Evolutionary conservation across 2,113 vertebrate genomes (phyloP).

Genomic region (Lagopus leucura): DNA sequence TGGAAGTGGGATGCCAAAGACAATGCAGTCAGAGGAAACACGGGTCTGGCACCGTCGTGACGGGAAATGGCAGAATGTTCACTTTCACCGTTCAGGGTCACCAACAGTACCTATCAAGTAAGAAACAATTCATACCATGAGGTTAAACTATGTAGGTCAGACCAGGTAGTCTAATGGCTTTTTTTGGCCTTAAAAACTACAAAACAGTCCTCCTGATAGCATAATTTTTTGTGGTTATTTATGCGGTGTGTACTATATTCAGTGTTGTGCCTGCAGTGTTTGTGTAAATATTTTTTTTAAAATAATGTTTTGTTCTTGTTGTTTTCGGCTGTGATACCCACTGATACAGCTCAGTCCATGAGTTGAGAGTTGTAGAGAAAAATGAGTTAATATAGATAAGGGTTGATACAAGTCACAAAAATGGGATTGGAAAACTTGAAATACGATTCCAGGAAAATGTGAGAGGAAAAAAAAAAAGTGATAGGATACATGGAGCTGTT

Average conservation of each 20-base stretch:
- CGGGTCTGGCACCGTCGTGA: constrained; percentile 97
- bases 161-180: background rate
- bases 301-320: background rate
- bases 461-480: background rate
- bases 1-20: constrained; percentile 87
- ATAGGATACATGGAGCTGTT: background rate
- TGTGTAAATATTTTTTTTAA: background rate
- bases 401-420: background rate
- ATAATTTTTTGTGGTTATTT: background rate
- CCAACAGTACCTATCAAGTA: constrained; percentile 93
- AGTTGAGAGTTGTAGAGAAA: background rate
- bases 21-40: constrained; percentile 96
- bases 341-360: background rate
- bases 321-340: background rate
- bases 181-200: constrained; percentile 6
- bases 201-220: background rate
- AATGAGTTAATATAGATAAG: background rate
- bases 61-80: constrained; percentile 97
- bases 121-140: constrained; percentile 34
- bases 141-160: background rate
- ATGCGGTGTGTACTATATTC: background rate
- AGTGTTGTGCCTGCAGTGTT: background rate
- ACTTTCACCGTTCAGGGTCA: constrained; percentile 96
- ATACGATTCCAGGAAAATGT: background rate
- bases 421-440: background rate